Conservation (phyloP, 2,888 invertebrate species). For the Nemotelus nigrinus region DNA sequence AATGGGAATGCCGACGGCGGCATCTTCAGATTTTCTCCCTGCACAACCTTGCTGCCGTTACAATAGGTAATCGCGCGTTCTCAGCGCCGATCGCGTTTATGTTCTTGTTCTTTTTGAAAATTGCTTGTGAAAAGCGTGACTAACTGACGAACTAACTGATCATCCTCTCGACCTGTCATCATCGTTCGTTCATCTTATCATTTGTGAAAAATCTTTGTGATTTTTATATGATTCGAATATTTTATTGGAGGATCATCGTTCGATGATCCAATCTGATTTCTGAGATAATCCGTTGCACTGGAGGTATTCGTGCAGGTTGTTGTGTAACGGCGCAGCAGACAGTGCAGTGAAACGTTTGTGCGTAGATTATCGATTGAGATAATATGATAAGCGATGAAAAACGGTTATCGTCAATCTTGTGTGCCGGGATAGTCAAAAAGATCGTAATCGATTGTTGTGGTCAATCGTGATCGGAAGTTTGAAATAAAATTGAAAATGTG, state of each 20-base stretch:
- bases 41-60: not conserved
- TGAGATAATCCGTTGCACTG: no score
- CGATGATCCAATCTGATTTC: not conserved
- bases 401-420: conserved; percentile 26
- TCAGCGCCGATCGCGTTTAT: not conserved
- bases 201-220: conserved; percentile 35
- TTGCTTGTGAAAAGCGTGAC: conserved; percentile 25
- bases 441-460: conserved; percentile 18
- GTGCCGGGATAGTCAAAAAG: conserved; percentile 23
- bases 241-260: not conserved
- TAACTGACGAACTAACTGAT: conserved; percentile 24
- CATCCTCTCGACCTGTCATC: conserved; percentile 32
- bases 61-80: not conserved
- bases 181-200: conserved; percentile 27
- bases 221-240: conserved; percentile 36
- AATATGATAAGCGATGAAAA: not conserved
- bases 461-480: conserved; percentile 23
- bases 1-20: not conserved
- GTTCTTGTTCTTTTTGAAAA: not conserved
- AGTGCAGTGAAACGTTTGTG: not conserved
- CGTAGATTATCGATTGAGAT: conserved; percentile 15
- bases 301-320: no score
- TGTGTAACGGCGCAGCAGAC: no score
- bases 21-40: conserved; percentile 12
- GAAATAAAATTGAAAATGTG: conserved; percentile 23